Percentiles rank a stretch among this genome's conserved stretches.
Evolutionary conservation across 1,140 invertebrate genomes (phyloP).

Genomic region (Leptopilina clavipes): DNA sequence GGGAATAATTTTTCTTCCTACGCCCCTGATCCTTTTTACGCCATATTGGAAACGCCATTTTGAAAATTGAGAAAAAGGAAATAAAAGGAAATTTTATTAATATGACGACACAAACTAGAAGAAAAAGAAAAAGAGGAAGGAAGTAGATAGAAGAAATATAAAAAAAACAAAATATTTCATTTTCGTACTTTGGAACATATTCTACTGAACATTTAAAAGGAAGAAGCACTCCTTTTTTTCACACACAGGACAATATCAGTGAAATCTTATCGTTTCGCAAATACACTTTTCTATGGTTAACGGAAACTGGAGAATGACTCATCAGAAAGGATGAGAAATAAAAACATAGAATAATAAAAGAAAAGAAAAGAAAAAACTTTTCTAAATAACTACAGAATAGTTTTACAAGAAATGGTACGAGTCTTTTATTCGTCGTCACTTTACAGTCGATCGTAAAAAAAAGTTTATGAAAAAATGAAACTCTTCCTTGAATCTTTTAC

Average conservation of each 20-base stretch:
- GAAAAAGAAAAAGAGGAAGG: too few relatives aligned
- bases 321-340: neutral
- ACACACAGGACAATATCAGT: constrained; percentile 10
- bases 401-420: neutral
- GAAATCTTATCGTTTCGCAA: constrained; percentile 34
- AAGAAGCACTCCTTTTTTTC: neutral
- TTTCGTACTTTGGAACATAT: neutral
- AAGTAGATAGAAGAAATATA: too few relatives aligned
- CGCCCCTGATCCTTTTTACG: too few relatives aligned
- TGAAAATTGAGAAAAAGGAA: too few relatives aligned
- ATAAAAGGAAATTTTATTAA: too few relatives aligned
- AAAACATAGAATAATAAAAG: neutral
- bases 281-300: constrained; percentile 9
- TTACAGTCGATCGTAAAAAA: constrained; percentile 31
- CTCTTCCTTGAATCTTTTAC: neutral
- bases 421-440: constrained; percentile 8
- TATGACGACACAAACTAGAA: too few relatives aligned
- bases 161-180: neutral
- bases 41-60: too few relatives aligned
- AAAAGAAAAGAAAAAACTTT: neutral
- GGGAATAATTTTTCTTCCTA: too few relatives aligned
- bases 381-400: neutral
- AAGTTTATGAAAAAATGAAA: neutral
- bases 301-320: constrained; percentile 17
- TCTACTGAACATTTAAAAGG: constrained; percentile 12